These are phyloP conservation scores for Rhincodon typus DNA, from an alignment of 2,797 vertebrate species.

Conservation along the genomic window DNA sequence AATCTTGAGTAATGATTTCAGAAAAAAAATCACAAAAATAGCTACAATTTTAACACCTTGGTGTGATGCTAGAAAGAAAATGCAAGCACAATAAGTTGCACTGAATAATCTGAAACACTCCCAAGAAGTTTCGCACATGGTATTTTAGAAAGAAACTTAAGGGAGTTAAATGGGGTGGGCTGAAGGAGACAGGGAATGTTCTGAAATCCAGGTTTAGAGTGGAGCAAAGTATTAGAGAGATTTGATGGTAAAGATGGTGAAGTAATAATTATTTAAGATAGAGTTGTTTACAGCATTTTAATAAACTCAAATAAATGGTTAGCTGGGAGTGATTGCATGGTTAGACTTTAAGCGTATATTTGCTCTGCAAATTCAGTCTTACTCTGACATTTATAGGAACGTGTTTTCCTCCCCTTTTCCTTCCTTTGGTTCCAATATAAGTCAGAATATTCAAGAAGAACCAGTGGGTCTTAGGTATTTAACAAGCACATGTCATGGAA, in stretches of 20 bases:
- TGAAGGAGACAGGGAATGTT: neutral
- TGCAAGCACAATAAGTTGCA: too few relatives aligned
- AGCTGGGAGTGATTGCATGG: neutral
- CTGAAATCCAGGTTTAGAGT: neutral
- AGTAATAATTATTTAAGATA: conserved; percentile 5
- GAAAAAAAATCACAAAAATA: neutral
- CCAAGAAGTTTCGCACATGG: neutral
- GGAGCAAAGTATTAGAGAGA: neutral
- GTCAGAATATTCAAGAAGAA: neutral
- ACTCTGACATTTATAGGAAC: neutral
- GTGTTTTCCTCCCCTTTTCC: neutral
- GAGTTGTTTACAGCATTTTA: neutral
- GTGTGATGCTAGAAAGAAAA: neutral
- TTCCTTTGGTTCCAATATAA: neutral
- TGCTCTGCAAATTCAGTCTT: neutral
- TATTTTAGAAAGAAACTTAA: neutral
- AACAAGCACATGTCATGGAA: neutral
- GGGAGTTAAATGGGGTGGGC: conserved; percentile 1
- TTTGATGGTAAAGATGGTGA: neutral
- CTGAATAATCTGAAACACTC: neutral
- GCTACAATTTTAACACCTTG: neutral
- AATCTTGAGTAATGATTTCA: neutral
- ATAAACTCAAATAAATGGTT: neutral
- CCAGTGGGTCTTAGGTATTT: neutral
- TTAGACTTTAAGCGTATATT: neutral